Percentiles rank a stretch among this genome's conserved stretches.
phyloP scores from a whole-genome alignment of 2,888 invertebrate species.

The Dolichopus griseipennis region DNA sequence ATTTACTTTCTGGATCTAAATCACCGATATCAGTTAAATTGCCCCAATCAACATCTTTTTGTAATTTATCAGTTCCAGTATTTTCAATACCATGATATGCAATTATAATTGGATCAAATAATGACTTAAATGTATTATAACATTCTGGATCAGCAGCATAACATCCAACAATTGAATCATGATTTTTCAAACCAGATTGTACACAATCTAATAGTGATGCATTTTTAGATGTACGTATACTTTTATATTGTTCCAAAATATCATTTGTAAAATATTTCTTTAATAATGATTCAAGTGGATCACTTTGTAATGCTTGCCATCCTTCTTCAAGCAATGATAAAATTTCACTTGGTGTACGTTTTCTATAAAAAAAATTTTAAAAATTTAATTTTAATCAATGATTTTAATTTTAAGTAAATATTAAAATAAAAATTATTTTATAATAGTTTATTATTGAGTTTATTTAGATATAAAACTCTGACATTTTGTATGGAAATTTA shows the following conservation, averaged over 20 bases:
- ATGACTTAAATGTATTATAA: slow-evolving; percentile 52
- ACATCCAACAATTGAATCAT: slow-evolving; percentile 53
- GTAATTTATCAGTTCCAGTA: slow-evolving; percentile 41
- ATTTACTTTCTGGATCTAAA: slow-evolving; percentile 53
- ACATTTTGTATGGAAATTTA: too few species aligned
- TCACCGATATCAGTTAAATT: slow-evolving; percentile 50
- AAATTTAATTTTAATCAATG: too few species aligned
- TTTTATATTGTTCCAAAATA: slow-evolving; percentile 48
- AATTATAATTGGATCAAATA: slow-evolving; percentile 60
- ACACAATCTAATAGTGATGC: slow-evolving; percentile 54
- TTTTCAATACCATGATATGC: slow-evolving; percentile 50
- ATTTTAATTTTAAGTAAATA: too few species aligned
- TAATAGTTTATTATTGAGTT: too few species aligned
- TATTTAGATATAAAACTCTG: too few species aligned
- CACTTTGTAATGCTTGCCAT: slow-evolving; percentile 46
- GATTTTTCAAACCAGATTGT: slow-evolving; percentile 55
- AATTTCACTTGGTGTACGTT: slow-evolving; percentile 38
- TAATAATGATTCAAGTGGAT: slow-evolving; percentile 46
- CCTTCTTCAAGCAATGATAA: slow-evolving; percentile 45
- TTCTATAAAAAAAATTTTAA: slow-evolving; percentile 25
- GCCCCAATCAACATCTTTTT: slow-evolving; percentile 56
- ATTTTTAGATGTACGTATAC: slow-evolving; percentile 47
- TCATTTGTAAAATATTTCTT: slow-evolving; percentile 53
- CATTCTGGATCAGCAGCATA: slow-evolving; percentile 60
- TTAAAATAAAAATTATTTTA: too few species aligned